A percentile compares a stretch with the other conserved stretches of the same genome.
phyloP scores from a whole-genome alignment of 2,113 vertebrate species.

The Eudorcas thomsonii region DNA sequence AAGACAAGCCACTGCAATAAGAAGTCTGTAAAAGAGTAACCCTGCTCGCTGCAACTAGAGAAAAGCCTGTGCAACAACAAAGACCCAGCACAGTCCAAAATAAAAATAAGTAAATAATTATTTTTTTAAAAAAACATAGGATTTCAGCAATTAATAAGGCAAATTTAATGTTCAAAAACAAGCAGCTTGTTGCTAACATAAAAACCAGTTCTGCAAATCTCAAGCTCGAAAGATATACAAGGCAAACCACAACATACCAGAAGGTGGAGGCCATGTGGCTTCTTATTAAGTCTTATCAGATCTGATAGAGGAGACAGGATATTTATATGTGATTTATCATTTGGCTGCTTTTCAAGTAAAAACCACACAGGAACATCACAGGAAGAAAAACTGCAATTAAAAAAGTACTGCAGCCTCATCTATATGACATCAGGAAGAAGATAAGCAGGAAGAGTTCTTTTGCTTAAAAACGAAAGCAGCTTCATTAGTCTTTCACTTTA shows the following conservation, averaged over 20 bases:
- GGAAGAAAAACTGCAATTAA: not conserved
- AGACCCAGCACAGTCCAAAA: not conserved
- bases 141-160: not conserved
- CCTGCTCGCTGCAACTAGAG: not conserved
- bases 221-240: not conserved
- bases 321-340: not conserved
- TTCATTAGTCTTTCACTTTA: not conserved
- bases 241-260: not conserved
- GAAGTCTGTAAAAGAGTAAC: not conserved
- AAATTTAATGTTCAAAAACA: not conserved
- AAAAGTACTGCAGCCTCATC: not conserved
- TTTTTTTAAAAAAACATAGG: not conserved
- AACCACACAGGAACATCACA: conserved; percentile 33
- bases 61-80: not conserved
- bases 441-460: not conserved
- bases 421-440: not conserved
- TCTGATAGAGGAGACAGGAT: not conserved
- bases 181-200: not conserved
- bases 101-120: not conserved
- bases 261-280: not conserved
- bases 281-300: not conserved
- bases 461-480: not conserved
- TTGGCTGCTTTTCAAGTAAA: not conserved
- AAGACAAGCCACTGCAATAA: not conserved
- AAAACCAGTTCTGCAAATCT: not conserved